Base-by-base conservation (phyloP, 2,888 invertebrate species). In the Tenthredo amoena region DNA sequence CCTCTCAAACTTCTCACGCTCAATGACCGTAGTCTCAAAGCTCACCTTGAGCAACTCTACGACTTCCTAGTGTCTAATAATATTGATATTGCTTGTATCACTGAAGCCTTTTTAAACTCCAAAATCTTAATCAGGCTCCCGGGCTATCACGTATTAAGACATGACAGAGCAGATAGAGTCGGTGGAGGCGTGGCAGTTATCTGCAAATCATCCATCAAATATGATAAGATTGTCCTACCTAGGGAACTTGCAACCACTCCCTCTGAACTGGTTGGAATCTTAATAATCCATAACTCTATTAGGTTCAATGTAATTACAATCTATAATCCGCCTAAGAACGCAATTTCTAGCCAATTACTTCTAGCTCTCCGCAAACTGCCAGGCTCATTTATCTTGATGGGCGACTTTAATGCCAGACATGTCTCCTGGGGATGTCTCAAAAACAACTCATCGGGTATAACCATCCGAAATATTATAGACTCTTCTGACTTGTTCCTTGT, bases 321-420 rank as follows among this genome's bases (percentile, higher is more conserved):
- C 2, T 68, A 68, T 26, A 68, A 68, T 12, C 68, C 68, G 12
- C n/a, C n/a, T n/a, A n/a, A n/a, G n/a, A n/a, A n/a, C n/a, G n/a
- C n/a, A n/a, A n/a, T n/a, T n/a, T n/a, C n/a, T n/a, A n/a, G n/a
- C 68, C 68, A 68, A 21, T 26, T 26, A 2, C 6, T 68, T 3
- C 18, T 21, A 31, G 7, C 1, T 2, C 31, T 68, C 5, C 7
- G 68, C 3, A 21, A 68, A 31, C 68, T 68, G 10, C 68, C 68
- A 1, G 68, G 68, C 21, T 68, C 68, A 7, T 31, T 68, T 6
- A 12, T 68, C 4, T 9, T 89, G 2, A 79, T 88, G 7, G 89
- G 89, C 0, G 89, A 90, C 58, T 82, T 89, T 5, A 90, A 90
- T 71, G 88, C 89, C 12, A 87, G 85, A 79, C 88, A 89, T 76